These are phyloP conservation scores for Cricetomys ansorgei DNA, from an alignment of 2,113 vertebrate species.

Conservation along the genomic window DNA sequence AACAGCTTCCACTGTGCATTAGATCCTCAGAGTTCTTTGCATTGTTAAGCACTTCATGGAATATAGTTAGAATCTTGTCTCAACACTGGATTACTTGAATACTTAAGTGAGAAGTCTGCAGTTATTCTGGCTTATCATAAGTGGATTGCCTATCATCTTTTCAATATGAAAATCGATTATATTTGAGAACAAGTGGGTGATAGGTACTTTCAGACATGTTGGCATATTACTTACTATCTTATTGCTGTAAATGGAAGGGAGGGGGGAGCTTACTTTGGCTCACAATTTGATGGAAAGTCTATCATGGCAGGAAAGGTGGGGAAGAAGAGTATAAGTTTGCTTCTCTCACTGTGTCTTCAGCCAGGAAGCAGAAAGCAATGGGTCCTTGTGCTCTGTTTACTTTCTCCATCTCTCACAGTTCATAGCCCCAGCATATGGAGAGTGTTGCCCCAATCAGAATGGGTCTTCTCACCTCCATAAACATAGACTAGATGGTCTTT, in stretches of 20 bases:
- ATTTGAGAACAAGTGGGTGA: neutral
- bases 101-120: neutral
- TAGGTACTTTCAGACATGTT: neutral
- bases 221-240: neutral
- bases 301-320: neutral
- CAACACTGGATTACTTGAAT: neutral
- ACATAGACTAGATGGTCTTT: neutral
- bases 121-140: neutral
- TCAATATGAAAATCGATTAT: neutral
- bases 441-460: neutral
- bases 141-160: neutral
- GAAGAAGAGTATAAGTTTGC: neutral
- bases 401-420: neutral
- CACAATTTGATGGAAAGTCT: neutral
- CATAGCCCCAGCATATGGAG: no score
- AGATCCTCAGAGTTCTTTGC: neutral
- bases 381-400: neutral
- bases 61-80: neutral
- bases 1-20: neutral
- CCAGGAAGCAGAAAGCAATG: neutral
- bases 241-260: neutral
- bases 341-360: neutral
- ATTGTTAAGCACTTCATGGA: neutral
- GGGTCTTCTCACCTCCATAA: neutral
- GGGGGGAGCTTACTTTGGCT: neutral